Conservation (phyloP, 2,113 vertebrate species). For the Pollimyrus isidori region DNA sequence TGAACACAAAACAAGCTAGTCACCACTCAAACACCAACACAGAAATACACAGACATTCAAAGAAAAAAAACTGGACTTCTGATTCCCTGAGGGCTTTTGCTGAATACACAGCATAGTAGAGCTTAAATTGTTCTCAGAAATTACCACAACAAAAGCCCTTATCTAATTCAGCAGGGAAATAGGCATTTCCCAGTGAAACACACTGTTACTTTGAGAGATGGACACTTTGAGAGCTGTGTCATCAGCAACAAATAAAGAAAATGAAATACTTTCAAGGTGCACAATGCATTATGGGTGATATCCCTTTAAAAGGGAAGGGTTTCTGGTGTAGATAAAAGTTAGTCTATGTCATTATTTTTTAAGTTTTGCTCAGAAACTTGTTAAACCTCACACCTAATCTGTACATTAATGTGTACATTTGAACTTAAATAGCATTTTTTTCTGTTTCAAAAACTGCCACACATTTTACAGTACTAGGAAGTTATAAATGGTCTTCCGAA, state of each 20-base stretch:
- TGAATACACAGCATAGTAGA: neutral
- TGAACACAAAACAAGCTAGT: neutral
- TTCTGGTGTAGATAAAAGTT: conserved; percentile 10
- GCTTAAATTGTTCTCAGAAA: conserved; percentile 1
- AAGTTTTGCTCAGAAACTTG: conserved; percentile 36
- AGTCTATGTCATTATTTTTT: conserved; percentile 17
- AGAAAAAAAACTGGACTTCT: neutral
- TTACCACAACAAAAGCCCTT: conserved; percentile 10
- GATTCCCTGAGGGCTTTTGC: conserved; percentile 2
- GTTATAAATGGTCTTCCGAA: neutral
- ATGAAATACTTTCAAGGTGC: conserved; percentile 10
- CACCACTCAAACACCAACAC: conserved; percentile 4
- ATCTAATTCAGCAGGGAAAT: neutral
- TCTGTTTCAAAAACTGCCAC: neutral
- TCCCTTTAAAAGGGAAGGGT: neutral
- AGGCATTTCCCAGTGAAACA: neutral
- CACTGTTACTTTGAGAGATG: neutral
- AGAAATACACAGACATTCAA: neutral
- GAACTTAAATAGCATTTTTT: neutral
- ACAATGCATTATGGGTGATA: conserved; percentile 20
- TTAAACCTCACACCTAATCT: conserved; percentile 15
- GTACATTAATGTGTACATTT: neutral
- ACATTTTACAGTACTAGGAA: neutral
- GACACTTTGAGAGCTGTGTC: conserved; percentile 6
- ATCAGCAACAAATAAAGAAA: conserved; percentile 11